Conservation (phyloP, 2,113 vertebrate genomes). For the Talpa occidentalis region DNA sequence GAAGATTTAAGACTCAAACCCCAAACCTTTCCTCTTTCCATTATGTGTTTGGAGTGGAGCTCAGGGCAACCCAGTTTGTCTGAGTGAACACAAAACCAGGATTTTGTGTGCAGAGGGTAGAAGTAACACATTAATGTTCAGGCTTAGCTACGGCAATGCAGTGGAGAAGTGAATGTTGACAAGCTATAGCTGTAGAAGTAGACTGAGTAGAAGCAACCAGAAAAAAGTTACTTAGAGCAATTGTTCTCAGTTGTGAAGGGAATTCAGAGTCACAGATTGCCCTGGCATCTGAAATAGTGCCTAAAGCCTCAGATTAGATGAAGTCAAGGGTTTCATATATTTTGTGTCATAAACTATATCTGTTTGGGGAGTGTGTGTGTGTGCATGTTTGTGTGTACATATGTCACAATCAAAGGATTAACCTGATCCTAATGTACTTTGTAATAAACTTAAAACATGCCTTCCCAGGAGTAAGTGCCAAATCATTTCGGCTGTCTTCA, state of each 20-base stretch:
- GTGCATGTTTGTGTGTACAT: background rate
- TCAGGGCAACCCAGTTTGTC: background rate
- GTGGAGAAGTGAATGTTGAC: background rate
- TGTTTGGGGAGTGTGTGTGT: background rate
- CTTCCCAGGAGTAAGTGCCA: background rate
- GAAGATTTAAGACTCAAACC: background rate
- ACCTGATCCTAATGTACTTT: constrained; percentile 14
- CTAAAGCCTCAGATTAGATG: background rate
- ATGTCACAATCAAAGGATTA: background rate
- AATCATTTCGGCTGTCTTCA: background rate
- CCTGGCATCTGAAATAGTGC: background rate
- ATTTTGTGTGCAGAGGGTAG: background rate
- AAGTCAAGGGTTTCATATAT: background rate
- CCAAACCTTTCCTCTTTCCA: background rate
- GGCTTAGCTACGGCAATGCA: background rate
- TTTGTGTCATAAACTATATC: background rate
- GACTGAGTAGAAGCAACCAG: background rate
- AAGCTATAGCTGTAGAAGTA: background rate
- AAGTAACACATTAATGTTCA: background rate
- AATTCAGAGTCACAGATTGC: background rate
- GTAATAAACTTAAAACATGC: constrained; percentile 28
- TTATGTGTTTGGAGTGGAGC: background rate
- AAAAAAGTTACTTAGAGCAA: background rate
- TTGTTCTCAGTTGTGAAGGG: background rate
- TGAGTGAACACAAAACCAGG: no score